A percentile compares a stretch with the other conserved stretches of the same genome.
These are phyloP conservation scores for Thunnus albacares DNA, from an alignment of 2,797 vertebrate species.

Conservation along the genomic window DNA sequence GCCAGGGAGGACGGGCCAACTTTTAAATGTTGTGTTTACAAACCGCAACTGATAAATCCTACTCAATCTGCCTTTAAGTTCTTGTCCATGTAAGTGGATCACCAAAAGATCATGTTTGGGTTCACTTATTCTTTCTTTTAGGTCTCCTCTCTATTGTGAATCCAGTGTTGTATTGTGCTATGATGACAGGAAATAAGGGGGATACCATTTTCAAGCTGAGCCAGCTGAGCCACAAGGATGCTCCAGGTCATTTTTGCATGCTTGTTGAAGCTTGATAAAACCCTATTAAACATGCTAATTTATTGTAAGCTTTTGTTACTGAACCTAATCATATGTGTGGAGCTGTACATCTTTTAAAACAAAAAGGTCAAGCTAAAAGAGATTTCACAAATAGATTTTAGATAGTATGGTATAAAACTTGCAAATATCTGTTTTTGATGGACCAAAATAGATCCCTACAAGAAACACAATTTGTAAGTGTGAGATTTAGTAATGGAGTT, in stretches of 20 bases:
- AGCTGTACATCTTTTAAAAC: background rate
- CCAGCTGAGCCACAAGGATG: slow-evolving; percentile 39
- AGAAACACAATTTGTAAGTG: background rate
- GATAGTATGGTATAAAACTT: background rate
- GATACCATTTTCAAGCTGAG: background rate
- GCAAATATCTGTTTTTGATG: background rate
- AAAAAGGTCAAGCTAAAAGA: background rate
- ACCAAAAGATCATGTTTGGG: slow-evolving; percentile 30
- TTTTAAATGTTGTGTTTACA: too few relatives aligned
- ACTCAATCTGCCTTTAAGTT: slow-evolving; percentile 23
- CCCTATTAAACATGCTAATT: slow-evolving; percentile 33
- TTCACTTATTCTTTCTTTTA: slow-evolving; percentile 13
- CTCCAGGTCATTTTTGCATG: slow-evolving; percentile 22
- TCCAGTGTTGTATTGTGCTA: slow-evolving; percentile 18
- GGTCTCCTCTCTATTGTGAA: slow-evolving; percentile 21
- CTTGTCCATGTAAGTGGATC: slow-evolving; percentile 46
- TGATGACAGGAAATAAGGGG: slow-evolving; percentile 33
- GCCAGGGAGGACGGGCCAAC: too few relatives aligned
- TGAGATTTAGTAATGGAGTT: background rate
- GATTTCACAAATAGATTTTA: background rate
- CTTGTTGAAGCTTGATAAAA: slow-evolving; percentile 29
- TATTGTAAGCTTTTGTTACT: slow-evolving; percentile 6
- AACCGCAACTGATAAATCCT: too few relatives aligned
- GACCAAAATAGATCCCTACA: too few relatives aligned
- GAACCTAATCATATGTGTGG: slow-evolving; percentile 6